Evolutionary conservation across 2,797 vertebrate genomes (phyloP), one percentile per base, ranked within the genome.

Genomic region (Poeciliopsis presidionis): DNA sequence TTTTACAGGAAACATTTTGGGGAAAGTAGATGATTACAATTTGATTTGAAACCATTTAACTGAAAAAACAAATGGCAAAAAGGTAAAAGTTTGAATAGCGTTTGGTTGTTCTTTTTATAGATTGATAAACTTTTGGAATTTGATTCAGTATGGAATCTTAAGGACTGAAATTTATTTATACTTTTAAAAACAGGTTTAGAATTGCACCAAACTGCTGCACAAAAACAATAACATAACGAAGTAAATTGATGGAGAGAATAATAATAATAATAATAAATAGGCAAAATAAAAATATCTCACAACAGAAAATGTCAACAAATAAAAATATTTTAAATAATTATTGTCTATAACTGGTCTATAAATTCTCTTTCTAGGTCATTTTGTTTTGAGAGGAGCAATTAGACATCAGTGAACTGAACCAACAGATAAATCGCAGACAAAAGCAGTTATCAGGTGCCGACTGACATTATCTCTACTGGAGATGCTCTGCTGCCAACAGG

Each of bases 391-490:
- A 12, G 7, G 13, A 41, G 51, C 28, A 74, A 78, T 63, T 22
- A 25, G 53, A 36, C 1, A n/a, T 20, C 33, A 43, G 13, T 22
- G 51, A 51, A 73, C 20, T 53, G 41, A 72, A 76, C 5, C 13
- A 41, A 71, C 33, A 33, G 11, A 75, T 47, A 33, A 70, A 80
- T 55, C 33, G 46, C 18, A 2, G 5, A 63, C 43, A 25, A 45
- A 71, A 67, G 49, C 46, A 67, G 72, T 65, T n/a, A 77, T 72
- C 20, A 43, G 59, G 11, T 30, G 7, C 63, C 5, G 67, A 41
- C 33, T 69, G 63, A 14, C 45, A 80, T 75, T 65, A 76, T 69
- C 71, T 70, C 33, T 1, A 0, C 30, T 41, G 5, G 69, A 77
- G 79, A 49, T 0, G 18, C 33, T 77, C 39, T n/a, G 51, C 20